These are phyloP conservation scores for Protodeltote pygarga DNA, from an alignment of 2,888 invertebrate genomes.

Conservation along the genomic window DNA sequence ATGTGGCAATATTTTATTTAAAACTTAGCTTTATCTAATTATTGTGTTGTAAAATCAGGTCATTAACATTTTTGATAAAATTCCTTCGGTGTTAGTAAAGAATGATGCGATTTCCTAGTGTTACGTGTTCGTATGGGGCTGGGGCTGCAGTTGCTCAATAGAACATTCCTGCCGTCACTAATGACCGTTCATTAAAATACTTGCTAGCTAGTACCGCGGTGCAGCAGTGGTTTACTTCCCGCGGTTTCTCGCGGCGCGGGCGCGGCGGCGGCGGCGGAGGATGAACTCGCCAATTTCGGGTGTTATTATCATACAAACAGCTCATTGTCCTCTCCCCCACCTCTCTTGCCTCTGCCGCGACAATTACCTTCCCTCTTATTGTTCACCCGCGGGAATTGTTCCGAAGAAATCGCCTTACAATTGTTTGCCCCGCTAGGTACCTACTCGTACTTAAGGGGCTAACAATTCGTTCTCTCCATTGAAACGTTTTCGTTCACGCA, in stretches of 20 bases:
- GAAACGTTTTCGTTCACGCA: conserved; percentile 8
- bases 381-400: conserved; percentile 40
- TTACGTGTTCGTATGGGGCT: not conserved
- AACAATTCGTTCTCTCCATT: conserved; percentile 37
- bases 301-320: conserved; percentile 42
- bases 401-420: conserved; percentile 43
- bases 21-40: conserved; percentile 33
- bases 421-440: conserved; percentile 38
- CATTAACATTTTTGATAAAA: conserved; percentile 50
- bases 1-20: conserved; percentile 39
- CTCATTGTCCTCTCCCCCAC: conserved; percentile 48
- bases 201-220: too few species aligned
- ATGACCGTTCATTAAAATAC: conserved; percentile 61
- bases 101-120: conserved; percentile 32
- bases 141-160: conserved; percentile 26
- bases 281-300: conserved; percentile 19
- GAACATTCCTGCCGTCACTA: conserved; percentile 47
- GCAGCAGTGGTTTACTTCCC: conserved; percentile 32
- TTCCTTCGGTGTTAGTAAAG: conserved; percentile 24
- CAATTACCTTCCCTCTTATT: conserved; percentile 50
- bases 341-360: too few species aligned
- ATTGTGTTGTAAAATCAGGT: conserved; percentile 37
- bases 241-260: conserved; percentile 16
- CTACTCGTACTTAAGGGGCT: conserved; percentile 44
- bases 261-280: not conserved